Evolutionary conservation across 2,888 invertebrate species (phyloP).

Genomic region (Brachypalpus laphriformis): DNA sequence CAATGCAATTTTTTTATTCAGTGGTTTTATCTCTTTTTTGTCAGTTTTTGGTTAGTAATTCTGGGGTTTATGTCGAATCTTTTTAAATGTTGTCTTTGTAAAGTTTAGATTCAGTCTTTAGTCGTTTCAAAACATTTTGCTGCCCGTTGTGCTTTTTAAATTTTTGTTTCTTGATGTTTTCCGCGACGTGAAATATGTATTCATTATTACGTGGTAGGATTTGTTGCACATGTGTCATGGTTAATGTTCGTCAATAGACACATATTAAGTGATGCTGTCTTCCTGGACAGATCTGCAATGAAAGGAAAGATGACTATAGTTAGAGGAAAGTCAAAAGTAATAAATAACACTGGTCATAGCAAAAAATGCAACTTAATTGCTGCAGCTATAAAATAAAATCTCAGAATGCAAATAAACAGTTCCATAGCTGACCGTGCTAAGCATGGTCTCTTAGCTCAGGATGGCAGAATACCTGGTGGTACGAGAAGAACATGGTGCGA

Average conservation of each 20-base stretch:
- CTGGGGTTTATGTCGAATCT: conserved; percentile 2
- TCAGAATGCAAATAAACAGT: not conserved
- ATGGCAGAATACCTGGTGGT: too few species aligned
- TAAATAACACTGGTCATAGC: not conserved
- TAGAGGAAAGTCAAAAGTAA: not conserved
- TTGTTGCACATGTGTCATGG: conserved; percentile 16
- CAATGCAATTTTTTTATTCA: conserved; percentile 24
- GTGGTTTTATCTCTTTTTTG: not conserved
- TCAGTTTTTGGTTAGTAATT: not conserved
- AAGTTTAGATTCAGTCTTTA: conserved; percentile 1
- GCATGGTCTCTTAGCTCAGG: too few species aligned
- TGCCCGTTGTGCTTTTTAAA: conserved; percentile 1
- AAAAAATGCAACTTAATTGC: conserved; percentile 27
- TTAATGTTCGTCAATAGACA: not conserved
- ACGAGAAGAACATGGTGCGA: too few species aligned
- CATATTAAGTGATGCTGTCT: not conserved
- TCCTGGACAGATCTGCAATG: not conserved
- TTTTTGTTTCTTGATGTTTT: conserved; percentile 33
- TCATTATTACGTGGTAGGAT: not conserved
- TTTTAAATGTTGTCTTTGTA: conserved; percentile 18
- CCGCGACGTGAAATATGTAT: conserved; percentile 11
- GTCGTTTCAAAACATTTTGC: conserved; percentile 3
- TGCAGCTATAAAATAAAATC: conserved; percentile 6
- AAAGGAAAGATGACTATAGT: not conserved
- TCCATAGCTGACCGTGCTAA: too few species aligned